Base-by-base conservation (phyloP, 2,113 vertebrate species). In the Alosa alosa region DNA sequence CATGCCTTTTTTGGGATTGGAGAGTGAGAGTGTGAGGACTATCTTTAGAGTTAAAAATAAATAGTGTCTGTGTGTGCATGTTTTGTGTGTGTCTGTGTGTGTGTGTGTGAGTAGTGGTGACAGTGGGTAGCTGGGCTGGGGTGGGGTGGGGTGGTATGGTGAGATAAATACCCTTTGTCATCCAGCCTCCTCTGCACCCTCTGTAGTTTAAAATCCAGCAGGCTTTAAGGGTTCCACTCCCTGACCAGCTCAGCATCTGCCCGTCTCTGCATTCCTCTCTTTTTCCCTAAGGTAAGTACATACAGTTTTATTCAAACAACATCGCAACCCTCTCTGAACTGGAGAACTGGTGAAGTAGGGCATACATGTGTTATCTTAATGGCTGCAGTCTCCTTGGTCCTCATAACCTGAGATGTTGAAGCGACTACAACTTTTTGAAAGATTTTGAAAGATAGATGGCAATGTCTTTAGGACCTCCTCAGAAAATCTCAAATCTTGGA, bases 11-110 rank as follows among this genome's bases (percentile, higher is more conserved):
- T 94, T 88, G 91, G 94, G 86, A 91, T 84, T 57, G 87, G 44
- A 89, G 90, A 91, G 72, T 93, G 92, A 88, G 46, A 83, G 44
- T 83, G 88, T 90, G 89, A 55, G 88, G 86, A 83, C 86, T 93
- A 93, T 94, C 94, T 92, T 46, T 60, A 86, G 89, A 82, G 88
- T 89, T 95, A 94, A 94, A 94, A 94, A 94, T 94, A 95, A 88
- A 90, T 39, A 17, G 25, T 72, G n/a, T 72, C 25, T 72, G 25
- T 39, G 72, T 78, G 72, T 78, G 68, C 39, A 31, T 31, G 25
- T 75, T 60, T 1, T 75, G 72, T 39, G 72, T 78, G 72, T 39
- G 36, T 17, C 36, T n/a, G n/a, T n/a, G 72, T 39, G 36, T 17
- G 72, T 39, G 72, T 78, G 72, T 78, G 72, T 17, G 6, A 2